Evolutionary conservation across 2,888 invertebrate genomes (phyloP).

Genomic region (Octodonta nipae): DNA sequence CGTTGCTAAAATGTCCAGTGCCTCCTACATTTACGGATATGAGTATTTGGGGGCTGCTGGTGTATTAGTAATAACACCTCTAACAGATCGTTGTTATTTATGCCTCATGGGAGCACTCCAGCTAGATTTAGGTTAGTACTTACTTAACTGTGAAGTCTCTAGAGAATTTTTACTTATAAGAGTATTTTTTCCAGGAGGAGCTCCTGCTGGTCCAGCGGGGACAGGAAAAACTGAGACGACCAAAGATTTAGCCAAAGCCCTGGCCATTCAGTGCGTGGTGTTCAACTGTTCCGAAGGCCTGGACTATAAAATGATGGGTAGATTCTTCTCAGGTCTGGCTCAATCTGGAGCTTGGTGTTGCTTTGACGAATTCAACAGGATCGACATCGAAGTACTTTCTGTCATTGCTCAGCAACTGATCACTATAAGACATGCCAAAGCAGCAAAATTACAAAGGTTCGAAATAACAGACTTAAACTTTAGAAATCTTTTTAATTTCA

Average conservation of each 20-base stretch:
- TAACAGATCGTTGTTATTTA: constrained; percentile 78
- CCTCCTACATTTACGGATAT: constrained; percentile 71
- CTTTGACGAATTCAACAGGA: constrained; percentile 83
- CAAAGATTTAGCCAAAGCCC: constrained; percentile 74
- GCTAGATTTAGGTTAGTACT: constrained; percentile 51
- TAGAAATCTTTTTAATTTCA: not conserved
- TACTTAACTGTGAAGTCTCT: not conserved
- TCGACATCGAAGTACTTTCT: constrained; percentile 79
- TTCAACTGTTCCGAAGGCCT: constrained; percentile 80
- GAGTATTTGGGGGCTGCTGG: constrained; percentile 82
- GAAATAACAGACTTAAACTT: not conserved
- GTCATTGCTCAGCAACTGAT: constrained; percentile 83
- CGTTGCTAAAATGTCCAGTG: constrained; percentile 72
- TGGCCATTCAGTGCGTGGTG: constrained; percentile 81
- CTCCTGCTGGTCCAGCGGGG: constrained; percentile 78
- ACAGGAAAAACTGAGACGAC: constrained; percentile 87
- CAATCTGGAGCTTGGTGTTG: constrained; percentile 88
- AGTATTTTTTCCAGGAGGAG: constrained; percentile 58
- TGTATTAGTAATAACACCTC: constrained; percentile 75
- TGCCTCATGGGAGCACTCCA: constrained; percentile 84
- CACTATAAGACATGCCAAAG: constrained; percentile 76
- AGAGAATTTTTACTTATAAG: no score
- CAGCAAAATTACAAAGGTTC: constrained; percentile 45
- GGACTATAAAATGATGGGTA: constrained; percentile 73
- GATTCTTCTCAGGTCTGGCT: constrained; percentile 78